These are phyloP conservation scores for Taeniopygia guttata DNA, from an alignment of 2,797 vertebrate genomes.

Conservation along the genomic window DNA sequence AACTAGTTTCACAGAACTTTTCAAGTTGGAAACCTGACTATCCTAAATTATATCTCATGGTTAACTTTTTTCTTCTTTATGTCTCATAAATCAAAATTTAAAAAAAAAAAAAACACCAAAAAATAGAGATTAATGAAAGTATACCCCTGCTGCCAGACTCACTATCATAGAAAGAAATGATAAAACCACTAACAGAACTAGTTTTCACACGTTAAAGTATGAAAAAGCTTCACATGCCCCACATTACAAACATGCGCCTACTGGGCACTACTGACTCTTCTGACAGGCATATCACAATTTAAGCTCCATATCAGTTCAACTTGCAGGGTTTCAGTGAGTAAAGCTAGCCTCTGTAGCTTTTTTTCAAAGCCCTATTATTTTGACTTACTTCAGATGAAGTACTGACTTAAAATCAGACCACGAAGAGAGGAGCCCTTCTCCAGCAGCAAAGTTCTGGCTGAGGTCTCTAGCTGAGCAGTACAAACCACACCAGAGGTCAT, in stretches of 20 bases:
- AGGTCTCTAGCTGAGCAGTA: neutral
- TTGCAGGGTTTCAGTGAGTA: neutral
- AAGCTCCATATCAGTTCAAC: neutral
- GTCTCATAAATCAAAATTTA: neutral
- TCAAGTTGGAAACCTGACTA: neutral
- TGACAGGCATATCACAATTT: neutral
- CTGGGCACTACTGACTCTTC: neutral
- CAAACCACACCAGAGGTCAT: accelerated
- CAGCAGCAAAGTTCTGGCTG: neutral
- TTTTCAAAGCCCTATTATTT: neutral
- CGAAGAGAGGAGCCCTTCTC: neutral
- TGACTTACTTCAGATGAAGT: neutral
- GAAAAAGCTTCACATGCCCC: neutral
- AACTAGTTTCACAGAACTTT: neutral
- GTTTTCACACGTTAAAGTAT: neutral
- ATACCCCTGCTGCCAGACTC: neutral
- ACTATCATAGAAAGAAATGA: neutral
- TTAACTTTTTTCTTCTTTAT: neutral
- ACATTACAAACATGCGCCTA: neutral
- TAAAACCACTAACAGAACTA: neutral
- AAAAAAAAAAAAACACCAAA: neutral
- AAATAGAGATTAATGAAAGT: neutral
- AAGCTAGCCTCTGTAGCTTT: neutral
- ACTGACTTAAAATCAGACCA: neutral
- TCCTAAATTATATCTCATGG: neutral